These are phyloP conservation scores for Mormoops blainvillei DNA, from an alignment of 2,113 vertebrate genomes.

Conservation along the genomic window DNA sequence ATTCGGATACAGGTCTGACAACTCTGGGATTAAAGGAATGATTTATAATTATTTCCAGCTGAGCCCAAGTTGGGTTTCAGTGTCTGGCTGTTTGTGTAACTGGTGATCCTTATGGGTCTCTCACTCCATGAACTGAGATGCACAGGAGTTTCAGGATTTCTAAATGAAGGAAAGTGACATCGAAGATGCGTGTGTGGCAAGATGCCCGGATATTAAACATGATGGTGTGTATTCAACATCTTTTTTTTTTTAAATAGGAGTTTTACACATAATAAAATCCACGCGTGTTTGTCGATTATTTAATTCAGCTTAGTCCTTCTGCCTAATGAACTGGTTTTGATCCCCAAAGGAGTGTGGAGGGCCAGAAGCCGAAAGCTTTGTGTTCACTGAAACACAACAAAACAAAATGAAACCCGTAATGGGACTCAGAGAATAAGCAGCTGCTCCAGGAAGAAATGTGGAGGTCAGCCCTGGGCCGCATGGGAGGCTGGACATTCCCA, in stretches of 20 bases:
- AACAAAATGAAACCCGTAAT: background rate
- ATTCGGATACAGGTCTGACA: background rate
- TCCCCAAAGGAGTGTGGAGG: background rate
- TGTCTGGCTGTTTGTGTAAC: background rate
- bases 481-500: background rate
- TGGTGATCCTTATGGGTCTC: background rate
- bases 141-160: background rate
- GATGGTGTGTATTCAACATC: background rate
- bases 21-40: background rate
- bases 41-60: constrained; percentile 2
- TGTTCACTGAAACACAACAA: constrained; percentile 15
- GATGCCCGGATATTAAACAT: background rate
- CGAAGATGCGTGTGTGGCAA: background rate
- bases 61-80: background rate
- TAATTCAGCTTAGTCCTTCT: background rate
- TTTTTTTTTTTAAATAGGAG: background rate
- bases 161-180: background rate
- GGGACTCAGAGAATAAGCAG: background rate
- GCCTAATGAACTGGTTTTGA: background rate
- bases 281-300: background rate
- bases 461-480: background rate
- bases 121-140: background rate
- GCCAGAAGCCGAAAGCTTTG: background rate
- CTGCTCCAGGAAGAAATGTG: background rate
- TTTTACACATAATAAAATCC: background rate